Conservation (phyloP, 2,113 vertebrate species). For the Brachyhypopomus gauderio region DNA sequence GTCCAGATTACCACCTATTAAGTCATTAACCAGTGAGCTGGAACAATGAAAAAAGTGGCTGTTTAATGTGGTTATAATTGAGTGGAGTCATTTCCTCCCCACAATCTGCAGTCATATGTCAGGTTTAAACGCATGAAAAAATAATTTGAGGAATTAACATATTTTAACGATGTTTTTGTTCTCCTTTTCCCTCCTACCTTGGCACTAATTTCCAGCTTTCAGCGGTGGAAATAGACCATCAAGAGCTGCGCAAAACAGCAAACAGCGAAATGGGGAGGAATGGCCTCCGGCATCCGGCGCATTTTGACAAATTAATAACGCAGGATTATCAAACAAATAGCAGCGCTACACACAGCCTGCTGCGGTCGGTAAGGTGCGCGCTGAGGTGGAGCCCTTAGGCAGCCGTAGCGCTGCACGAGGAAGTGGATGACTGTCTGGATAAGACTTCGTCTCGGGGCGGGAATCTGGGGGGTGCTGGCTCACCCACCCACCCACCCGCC, state of each 20-base stretch:
- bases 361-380: constrained; percentile 61
- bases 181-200: constrained; percentile 56
- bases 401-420: constrained; percentile 35
- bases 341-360: constrained; percentile 64
- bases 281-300: constrained; percentile 67
- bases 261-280: constrained; percentile 74
- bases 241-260: constrained; percentile 78
- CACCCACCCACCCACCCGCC: neutral
- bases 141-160: constrained; percentile 74
- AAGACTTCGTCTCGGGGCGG: constrained; percentile 13
- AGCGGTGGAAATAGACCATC: constrained; percentile 91
- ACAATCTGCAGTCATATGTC: constrained; percentile 48
- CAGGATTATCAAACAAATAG: constrained; percentile 70
- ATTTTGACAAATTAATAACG: constrained; percentile 69
- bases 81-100: constrained; percentile 46
- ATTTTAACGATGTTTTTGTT: constrained; percentile 72
- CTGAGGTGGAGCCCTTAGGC: constrained; percentile 51
- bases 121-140: constrained; percentile 62
- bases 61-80: constrained; percentile 58
- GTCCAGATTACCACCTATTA: constrained; percentile 60
- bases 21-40: constrained; percentile 58
- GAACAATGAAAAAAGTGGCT: constrained; percentile 56
- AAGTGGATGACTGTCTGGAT: constrained; percentile 6
- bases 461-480: neutral
- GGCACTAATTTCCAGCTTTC: constrained; percentile 75